These are phyloP conservation scores for Erpobdella octoculata DNA, from an alignment of 2,888 invertebrate genomes.

Conservation along the genomic window DNA sequence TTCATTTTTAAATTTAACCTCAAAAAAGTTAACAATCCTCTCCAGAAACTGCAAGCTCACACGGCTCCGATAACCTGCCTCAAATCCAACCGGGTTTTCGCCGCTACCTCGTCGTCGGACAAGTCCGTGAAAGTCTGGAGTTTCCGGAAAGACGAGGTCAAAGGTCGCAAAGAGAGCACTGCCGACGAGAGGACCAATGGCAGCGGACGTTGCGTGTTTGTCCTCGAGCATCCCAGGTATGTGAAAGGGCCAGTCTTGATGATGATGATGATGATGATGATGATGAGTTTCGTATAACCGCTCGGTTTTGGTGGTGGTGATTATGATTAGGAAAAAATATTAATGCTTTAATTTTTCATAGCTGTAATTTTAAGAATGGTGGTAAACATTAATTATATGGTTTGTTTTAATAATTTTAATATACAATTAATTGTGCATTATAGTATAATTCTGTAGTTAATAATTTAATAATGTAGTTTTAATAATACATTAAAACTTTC, in stretches of 20 bases:
- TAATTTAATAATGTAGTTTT: no score
- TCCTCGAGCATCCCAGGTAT: not conserved
- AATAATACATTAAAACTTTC: no score
- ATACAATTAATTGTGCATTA: not conserved
- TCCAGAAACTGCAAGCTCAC: not conserved
- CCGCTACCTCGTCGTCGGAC: not conserved
- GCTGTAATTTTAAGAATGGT: not conserved
- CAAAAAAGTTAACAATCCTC: not conserved
- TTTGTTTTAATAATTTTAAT: not conserved
- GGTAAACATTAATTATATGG: not conserved
- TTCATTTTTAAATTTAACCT: no score
- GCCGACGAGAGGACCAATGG: not conserved
- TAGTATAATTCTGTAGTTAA: no score
- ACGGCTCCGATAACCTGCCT: not conserved
- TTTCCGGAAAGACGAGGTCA: not conserved
- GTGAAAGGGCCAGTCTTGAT: not conserved
- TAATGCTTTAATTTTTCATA: not conserved
- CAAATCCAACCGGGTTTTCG: not conserved
- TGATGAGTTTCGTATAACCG: no score
- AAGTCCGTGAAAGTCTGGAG: not conserved
- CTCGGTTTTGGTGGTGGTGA: not conserved
- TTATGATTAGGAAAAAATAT: not conserved
- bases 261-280: not conserved
- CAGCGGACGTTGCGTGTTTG: not conserved
- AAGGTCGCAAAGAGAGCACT: not conserved